phyloP scores from a whole-genome alignment of 2,113 vertebrate species.

The Alethe castanea region DNA sequence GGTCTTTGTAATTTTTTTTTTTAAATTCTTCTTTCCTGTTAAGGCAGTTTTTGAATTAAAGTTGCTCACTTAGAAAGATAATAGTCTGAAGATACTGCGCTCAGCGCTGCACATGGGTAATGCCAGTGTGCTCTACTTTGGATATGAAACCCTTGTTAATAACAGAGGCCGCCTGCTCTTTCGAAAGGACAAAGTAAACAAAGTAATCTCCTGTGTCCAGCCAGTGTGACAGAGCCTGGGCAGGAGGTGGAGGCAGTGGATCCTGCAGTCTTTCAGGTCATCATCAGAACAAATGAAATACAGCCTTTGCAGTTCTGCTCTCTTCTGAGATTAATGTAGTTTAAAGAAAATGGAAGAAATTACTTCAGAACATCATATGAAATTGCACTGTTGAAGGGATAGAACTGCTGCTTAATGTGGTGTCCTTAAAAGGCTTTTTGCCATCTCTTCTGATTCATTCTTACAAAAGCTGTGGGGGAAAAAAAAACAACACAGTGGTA shows the following conservation, averaged over 20 bases:
- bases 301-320: neutral
- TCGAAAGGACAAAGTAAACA: neutral
- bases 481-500: rapidly evolving
- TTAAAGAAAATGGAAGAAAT: constrained; percentile 54
- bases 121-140: neutral
- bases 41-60: neutral
- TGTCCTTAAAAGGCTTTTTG: constrained; percentile 21
- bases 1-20: neutral
- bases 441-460: constrained; percentile 18
- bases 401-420: neutral
- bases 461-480: neutral
- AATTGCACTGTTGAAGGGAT: neutral
- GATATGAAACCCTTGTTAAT: neutral
- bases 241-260: neutral
- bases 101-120: neutral
- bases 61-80: neutral
- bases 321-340: constrained; percentile 24
- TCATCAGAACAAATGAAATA: neutral
- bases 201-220: neutral
- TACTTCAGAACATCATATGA: constrained; percentile 23
- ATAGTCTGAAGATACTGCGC: neutral
- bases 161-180: neutral
- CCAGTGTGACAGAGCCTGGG: neutral
- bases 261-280: neutral
- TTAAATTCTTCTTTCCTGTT: neutral